These are phyloP conservation scores for Stegophylla sp. DNA, from an alignment of 2,888 invertebrate genomes.

Conservation along the genomic window DNA sequence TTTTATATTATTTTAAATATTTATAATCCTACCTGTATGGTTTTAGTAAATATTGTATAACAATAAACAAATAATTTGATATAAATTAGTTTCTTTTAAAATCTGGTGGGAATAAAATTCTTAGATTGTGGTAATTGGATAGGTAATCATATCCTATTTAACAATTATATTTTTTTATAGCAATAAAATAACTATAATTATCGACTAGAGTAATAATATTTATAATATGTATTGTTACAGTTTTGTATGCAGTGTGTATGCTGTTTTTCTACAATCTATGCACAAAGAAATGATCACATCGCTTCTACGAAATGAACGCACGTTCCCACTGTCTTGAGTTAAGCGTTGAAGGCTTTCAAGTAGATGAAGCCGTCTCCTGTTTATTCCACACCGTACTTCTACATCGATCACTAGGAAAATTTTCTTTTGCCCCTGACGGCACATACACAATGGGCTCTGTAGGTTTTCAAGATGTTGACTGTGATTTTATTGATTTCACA, in stretches of 20 bases:
- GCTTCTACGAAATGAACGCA: slow-evolving; percentile 64
- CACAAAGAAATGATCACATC: slow-evolving; percentile 54
- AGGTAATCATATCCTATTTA: background rate
- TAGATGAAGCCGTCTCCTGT: slow-evolving; percentile 89
- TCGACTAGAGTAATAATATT: slow-evolving; percentile 30
- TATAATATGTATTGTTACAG: slow-evolving; percentile 50
- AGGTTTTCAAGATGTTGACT: slow-evolving; percentile 95
- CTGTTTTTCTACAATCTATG: slow-evolving; percentile 46
- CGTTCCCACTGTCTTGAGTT: slow-evolving; percentile 66
- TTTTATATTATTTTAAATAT: background rate
- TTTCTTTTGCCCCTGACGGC: slow-evolving; percentile 85
- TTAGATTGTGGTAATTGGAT: background rate
- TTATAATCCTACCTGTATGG: background rate
- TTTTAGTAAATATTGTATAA: background rate
- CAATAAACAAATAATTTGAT: background rate
- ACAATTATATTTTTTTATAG: background rate
- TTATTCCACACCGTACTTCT: slow-evolving; percentile 92
- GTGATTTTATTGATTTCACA: slow-evolving; percentile 96
- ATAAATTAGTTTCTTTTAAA: no score
- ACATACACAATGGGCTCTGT: slow-evolving; percentile 95
- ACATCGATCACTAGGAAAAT: slow-evolving; percentile 89
- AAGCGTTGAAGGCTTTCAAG: slow-evolving; percentile 87
- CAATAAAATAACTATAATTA: background rate
- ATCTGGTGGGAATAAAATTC: background rate
- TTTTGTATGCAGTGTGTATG: slow-evolving; percentile 47